A percentile compares a stretch with the other conserved stretches of the same genome.
Conservation (phyloP, 2,113 vertebrate genomes). For the Upupa epops region DNA sequence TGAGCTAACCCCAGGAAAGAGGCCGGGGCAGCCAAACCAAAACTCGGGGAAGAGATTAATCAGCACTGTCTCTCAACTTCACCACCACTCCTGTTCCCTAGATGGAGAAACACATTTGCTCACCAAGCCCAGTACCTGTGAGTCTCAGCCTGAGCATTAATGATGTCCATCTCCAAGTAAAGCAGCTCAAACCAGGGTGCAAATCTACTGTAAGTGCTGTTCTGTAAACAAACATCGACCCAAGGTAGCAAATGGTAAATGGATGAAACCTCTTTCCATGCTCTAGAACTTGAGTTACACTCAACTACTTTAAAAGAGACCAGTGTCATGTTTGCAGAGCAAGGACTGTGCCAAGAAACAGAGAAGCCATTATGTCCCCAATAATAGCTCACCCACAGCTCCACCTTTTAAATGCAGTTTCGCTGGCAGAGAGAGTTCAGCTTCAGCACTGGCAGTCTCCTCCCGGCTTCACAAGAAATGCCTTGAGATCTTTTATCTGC, state of each 20-base stretch:
- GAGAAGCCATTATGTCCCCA: conserved; percentile 50
- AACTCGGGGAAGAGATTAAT: background rate
- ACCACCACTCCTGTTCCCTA: background rate
- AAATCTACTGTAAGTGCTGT: background rate
- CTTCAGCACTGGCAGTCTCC: conserved; percentile 60
- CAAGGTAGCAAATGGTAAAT: background rate
- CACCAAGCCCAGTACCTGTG: background rate
- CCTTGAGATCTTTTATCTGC: conserved; percentile 40
- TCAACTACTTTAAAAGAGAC: conserved; percentile 19
- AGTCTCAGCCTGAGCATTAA: background rate
- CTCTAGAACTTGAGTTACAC: conserved; percentile 43
- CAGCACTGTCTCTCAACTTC: background rate
- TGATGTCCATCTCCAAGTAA: background rate
- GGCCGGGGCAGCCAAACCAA: background rate
- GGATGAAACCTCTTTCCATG: conserved; percentile 17
- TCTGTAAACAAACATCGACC: background rate
- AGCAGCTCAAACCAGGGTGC: background rate
- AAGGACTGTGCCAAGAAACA: conserved; percentile 45
- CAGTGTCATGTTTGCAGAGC: conserved; percentile 24
- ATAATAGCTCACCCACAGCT: conserved; percentile 66
- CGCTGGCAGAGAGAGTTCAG: conserved; percentile 47
- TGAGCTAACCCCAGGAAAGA: background rate
- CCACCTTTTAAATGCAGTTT: conserved; percentile 50
- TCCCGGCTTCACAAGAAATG: conserved; percentile 40
- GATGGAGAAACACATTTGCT: background rate